Evolutionary conservation across 23 tunicate genomes (phyloP).

Genomic region (Trididemnum clinides): DNA sequence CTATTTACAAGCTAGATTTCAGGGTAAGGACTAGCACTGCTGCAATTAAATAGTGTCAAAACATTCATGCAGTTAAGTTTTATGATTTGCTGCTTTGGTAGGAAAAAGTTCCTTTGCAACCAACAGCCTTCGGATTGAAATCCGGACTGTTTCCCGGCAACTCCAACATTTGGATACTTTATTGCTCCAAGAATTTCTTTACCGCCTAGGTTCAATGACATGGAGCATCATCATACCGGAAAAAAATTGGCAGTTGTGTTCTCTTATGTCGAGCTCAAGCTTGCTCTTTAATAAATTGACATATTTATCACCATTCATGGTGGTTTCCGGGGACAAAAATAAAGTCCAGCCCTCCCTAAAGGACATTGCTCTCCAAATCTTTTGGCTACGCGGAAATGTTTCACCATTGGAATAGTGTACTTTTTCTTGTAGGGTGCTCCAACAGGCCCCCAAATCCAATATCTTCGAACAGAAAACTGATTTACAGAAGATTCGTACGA

Average conservation of each 20-base stretch:
- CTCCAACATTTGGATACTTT: slow-evolving; percentile 35
- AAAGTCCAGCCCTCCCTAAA: neutral
- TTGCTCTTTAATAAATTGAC: slow-evolving; percentile 8
- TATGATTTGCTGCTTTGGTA: no score
- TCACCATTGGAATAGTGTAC: neutral
- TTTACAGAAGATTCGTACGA: slow-evolving; percentile 13
- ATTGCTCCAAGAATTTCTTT: slow-evolving; percentile 35
- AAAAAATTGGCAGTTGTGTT: slow-evolving; percentile 14
- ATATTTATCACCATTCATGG: slow-evolving; percentile 27
- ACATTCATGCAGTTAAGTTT: no score
- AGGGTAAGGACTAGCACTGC: no score
- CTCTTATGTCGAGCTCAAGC: slow-evolving; percentile 10
- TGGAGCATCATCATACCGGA: slow-evolving; percentile 28
- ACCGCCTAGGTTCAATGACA: slow-evolving; percentile 38
- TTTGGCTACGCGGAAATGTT: slow-evolving; percentile 5
- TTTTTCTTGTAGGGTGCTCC: slow-evolving; percentile 28
- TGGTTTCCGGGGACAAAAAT: slow-evolving; percentile 4
- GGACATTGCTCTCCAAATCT: slow-evolving; percentile 5
- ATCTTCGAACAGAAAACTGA: slow-evolving; percentile 25
- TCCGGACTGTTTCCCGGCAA: slow-evolving; percentile 33
- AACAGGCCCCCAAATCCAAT: slow-evolving; percentile 16
- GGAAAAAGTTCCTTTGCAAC: no score
- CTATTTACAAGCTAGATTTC: no score
- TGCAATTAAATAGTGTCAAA: no score
- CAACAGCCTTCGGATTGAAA: no score